Evolutionary conservation across 2,888 invertebrate species (phyloP).

Genomic region (Petrophora chlorosata): DNA sequence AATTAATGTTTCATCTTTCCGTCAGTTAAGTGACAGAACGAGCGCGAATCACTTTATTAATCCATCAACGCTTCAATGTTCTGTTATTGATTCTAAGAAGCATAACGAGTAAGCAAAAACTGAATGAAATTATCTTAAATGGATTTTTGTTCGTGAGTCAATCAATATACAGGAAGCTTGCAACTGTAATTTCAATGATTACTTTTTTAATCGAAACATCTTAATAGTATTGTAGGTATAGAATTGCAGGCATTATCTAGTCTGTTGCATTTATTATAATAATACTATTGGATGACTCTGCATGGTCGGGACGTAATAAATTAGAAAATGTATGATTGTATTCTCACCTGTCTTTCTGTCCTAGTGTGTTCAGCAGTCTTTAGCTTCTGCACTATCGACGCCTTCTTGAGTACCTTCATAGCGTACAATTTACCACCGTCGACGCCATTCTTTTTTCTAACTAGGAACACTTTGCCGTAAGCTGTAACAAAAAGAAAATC

Average conservation of each 20-base stretch:
- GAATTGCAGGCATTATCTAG: not conserved
- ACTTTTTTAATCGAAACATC: constrained; percentile 1
- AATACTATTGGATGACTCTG: not conserved
- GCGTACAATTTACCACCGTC: constrained; percentile 97
- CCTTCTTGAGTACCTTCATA: constrained; percentile 99
- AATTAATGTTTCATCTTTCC: constrained; percentile 20
- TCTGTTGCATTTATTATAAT: not conserved
- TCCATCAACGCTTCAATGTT: constrained; percentile 26
- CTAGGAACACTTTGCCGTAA: constrained; percentile 98
- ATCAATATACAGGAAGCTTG: constrained; percentile 4
- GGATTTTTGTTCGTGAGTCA: constrained; percentile 6
- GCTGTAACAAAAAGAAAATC: constrained; percentile 85
- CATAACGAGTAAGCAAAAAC: constrained; percentile 14
- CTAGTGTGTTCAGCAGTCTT: constrained; percentile 98
- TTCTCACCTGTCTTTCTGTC: constrained; percentile 93
- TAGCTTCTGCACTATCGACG: constrained; percentile 96
- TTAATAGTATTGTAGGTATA: not conserved
- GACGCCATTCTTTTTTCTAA: constrained; percentile 93
- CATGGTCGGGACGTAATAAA: not conserved
- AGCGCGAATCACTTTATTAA: constrained; percentile 23
- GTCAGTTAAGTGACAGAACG: constrained; percentile 25
- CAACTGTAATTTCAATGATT: constrained; percentile 4
- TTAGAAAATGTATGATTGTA: not conserved
- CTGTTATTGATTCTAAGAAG: constrained; percentile 26
- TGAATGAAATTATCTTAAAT: constrained; percentile 13